Conservation (phyloP, 2,797 vertebrate species). For the Dromococcyx pavoninus region DNA sequence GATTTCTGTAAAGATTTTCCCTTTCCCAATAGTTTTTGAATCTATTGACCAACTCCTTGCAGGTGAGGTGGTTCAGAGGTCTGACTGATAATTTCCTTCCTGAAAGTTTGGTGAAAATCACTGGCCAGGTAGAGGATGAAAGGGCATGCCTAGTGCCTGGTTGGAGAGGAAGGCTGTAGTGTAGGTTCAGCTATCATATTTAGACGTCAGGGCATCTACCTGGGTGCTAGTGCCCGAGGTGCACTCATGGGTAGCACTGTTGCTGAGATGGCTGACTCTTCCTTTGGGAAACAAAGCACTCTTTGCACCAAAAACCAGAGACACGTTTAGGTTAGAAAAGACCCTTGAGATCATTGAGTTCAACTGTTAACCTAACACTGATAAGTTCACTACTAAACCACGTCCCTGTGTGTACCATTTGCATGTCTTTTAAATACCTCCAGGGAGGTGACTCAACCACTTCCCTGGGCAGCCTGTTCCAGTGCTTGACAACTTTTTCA, state of each 20-base stretch:
- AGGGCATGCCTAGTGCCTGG: background rate
- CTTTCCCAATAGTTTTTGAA: background rate
- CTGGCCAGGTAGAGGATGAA: background rate
- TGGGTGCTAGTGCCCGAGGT: background rate
- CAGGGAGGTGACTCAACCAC: background rate
- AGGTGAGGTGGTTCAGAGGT: background rate
- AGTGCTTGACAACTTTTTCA: background rate
- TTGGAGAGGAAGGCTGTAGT: background rate
- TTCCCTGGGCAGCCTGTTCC: background rate
- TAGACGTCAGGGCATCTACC: background rate
- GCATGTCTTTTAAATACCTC: background rate
- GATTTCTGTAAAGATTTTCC: constrained; percentile 8
- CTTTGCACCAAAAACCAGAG: background rate
- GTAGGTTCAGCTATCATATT: background rate
- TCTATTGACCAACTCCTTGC: background rate
- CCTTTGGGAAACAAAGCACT: background rate
- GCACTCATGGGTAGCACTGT: background rate
- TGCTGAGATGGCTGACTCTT: background rate
- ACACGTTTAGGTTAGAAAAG: background rate
- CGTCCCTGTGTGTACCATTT: background rate
- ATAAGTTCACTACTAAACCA: background rate
- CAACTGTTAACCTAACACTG: background rate
- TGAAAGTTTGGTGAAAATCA: background rate
- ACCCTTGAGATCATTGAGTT: background rate
- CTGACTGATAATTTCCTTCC: background rate